phyloP scores from a whole-genome alignment of 2,113 vertebrate species.

The Capra hircus region DNA sequence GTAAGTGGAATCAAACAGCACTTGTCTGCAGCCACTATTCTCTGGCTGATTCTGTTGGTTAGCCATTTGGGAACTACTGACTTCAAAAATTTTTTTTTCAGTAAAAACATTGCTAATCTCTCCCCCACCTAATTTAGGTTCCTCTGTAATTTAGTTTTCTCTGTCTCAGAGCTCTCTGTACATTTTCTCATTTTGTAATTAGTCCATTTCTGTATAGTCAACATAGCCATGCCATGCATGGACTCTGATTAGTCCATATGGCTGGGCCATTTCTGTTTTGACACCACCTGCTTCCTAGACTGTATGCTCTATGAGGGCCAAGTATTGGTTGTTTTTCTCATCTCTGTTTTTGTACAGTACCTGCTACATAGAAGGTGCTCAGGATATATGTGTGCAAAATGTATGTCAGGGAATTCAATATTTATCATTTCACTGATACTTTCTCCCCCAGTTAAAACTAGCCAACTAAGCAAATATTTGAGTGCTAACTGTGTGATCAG shows the following conservation, averaged over 20 bases:
- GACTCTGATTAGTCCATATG: neutral
- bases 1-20: neutral
- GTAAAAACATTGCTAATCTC: neutral
- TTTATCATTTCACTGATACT: neutral
- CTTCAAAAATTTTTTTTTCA: neutral
- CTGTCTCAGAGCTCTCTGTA: neutral
- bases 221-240: neutral
- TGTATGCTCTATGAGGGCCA: neutral
- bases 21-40: neutral
- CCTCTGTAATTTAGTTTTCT: neutral
- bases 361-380: neutral
- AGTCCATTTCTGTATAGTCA: neutral
- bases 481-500: neutral
- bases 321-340: neutral
- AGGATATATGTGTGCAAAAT: neutral
- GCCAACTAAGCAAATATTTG: neutral
- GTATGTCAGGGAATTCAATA: neutral
- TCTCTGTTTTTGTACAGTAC: neutral
- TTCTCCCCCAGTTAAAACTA: neutral
- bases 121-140: neutral
- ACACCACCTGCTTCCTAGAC: neutral
- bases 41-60: neutral
- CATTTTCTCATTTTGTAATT: neutral
- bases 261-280: neutral
- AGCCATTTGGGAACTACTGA: neutral